Base-by-base conservation (phyloP, 2,797 vertebrate genomes). In the Spinus olivaceus region DNA sequence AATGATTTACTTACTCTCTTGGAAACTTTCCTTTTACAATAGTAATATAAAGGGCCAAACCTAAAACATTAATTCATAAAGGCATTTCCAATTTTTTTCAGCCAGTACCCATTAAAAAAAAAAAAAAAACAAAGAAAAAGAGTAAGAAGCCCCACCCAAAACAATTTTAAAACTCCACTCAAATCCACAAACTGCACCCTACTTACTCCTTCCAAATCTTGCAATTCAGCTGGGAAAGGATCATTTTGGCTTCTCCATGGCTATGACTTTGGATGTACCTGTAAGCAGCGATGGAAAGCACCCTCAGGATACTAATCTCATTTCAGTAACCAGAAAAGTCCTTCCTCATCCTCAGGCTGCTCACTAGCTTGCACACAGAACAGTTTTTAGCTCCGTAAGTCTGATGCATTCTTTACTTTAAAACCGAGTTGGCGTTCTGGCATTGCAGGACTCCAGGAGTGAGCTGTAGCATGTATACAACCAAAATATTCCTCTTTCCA, bases 1-100 rank as follows among this genome's bases (percentile, higher is more conserved):
- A 82, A 76, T 49, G 67, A 94, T 93, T 94, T 90, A 59, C 67
- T 81, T 85, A 63, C 49, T 90, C 44, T 81, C 32, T 41, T 61
- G 30, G 50, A 53, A 41, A 61, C 27, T 65, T 91, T 37, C 13
- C 14, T 63, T 88, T 67, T 93, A 60, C 42, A 80, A 35, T 7
- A 53, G 13, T 35, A 8, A 17, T 79, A 56, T 46, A 59, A 83
- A 64, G 69, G 11, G 24, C 6, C 53, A 83, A 82, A 77, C 30
- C 16, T n/a, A 53, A 77, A 86, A 32, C 14, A 82, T 42, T 69
- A 44, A 64, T 84, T 79, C 69, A 42, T 61, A 66, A 39, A 54
- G 67, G 22, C 8, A 76, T 70, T 82, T 69, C 78, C 21, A 84
- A 22, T 10, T 64, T 85, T 39, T 88, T 69, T 5, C 28, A 37